Conservation (phyloP, 2,797 vertebrate genomes). For the Steatocranus sp. region DNA sequence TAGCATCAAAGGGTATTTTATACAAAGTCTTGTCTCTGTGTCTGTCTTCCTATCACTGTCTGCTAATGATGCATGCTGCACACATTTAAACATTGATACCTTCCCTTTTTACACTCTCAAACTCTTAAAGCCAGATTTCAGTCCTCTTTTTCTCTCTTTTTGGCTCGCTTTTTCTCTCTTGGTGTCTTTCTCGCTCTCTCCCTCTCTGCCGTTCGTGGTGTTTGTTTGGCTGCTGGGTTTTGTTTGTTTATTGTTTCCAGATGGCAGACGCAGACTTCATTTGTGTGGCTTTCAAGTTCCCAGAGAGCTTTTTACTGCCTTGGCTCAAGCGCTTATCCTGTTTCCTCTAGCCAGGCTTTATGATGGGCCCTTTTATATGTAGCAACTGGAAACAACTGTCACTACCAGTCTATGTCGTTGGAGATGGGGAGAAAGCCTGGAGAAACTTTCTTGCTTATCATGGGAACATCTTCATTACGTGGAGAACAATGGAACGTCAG, state of each 20-base stretch:
- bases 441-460: background rate
- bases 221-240: conserved; percentile 80
- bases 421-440: conserved; percentile 10
- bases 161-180: background rate
- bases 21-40: conserved; percentile 61
- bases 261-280: conserved; percentile 82
- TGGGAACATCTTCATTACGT: conserved; percentile 35
- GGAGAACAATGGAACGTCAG: background rate
- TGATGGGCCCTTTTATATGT: conserved; percentile 74
- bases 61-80: conserved; percentile 69
- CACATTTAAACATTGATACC: conserved; percentile 61
- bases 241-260: conserved; percentile 88
- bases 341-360: conserved; percentile 80
- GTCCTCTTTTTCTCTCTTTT: background rate
- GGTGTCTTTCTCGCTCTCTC: background rate
- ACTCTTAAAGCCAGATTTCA: conserved; percentile 21
- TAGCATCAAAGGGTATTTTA: conserved; percentile 59
- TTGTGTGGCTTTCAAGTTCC: conserved; percentile 84
- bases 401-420: conserved; percentile 57
- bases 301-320: conserved; percentile 83
- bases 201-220: conserved; percentile 39
- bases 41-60: conserved; percentile 66
- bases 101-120: conserved; percentile 40
- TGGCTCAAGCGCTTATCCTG: conserved; percentile 81
- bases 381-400: conserved; percentile 80